Evolutionary conservation across 2,797 vertebrate genomes (phyloP), one percentile per base, ranked within the genome.

Genomic region (Picus viridis): DNA sequence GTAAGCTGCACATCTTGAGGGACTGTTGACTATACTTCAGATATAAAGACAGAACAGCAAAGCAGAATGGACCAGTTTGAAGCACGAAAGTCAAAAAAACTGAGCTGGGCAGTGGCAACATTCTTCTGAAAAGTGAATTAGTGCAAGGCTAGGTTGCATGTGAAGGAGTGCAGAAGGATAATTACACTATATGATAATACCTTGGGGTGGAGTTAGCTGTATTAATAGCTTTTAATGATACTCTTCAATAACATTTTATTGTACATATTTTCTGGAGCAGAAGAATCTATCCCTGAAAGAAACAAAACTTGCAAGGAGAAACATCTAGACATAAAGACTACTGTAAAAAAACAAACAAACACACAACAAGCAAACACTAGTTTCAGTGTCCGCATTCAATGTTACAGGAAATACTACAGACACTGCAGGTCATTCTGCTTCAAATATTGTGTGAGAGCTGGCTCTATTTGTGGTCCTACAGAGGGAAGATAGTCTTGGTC

Each of bases 141-240:
- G 16, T 29, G 10, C 5, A 70, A 41, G 45, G 20, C 5, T 24
- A 5, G 9, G 1, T 12, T 5, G 16, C 2, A 3, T 12, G 12
- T 68, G 59, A 71, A 74, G n/a, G 12, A 57, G 6, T 3, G 7
- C 5, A 23, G 23, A 9, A 83, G n/a, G 24, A 92, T 89, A 70
- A 49, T 13, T 41, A 65, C 13, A 45, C 18, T 53, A 13, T 30
- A 12, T 26, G 10, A 30, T 26, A 76, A 63, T 7, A 56, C 16
- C 6, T 41, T 4, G 17, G 3, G 15, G 5, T 10, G 4, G 16
- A 9, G 6, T 16, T 69, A 63, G 23, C 16, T 67, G 45, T 36
- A 7, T 19, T 58, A 68, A 64, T 64, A 71, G 5, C 12, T 77
- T 70, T 61, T 41, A 76, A 51, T 9, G 0, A 54, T 24, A 51